A percentile compares a stretch with the other conserved stretches of the same genome.
These are phyloP conservation scores for Nibea albiflora DNA, from an alignment of 2,113 vertebrate species.

Conservation along the genomic window DNA sequence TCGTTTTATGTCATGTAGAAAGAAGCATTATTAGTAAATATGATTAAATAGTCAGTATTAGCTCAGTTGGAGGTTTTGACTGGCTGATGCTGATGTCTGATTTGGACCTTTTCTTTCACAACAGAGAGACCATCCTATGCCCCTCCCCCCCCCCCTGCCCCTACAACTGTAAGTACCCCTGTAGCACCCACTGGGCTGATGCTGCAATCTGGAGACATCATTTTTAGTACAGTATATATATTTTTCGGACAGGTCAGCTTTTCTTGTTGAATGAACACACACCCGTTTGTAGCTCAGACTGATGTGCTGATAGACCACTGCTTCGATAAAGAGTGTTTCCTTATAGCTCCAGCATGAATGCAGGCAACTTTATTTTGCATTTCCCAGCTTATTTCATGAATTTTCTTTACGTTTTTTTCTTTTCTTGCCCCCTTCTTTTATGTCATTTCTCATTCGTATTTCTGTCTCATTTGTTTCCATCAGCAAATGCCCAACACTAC, in stretches of 20 bases:
- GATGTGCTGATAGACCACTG: slow-evolving; percentile 83
- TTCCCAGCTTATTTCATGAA: slow-evolving; percentile 18
- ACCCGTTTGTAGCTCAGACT: background rate
- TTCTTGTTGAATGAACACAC: slow-evolving; percentile 4
- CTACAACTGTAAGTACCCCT: slow-evolving; percentile 82
- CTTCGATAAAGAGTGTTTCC: slow-evolving; percentile 63
- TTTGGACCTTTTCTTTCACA: slow-evolving; percentile 51
- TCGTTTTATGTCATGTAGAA: background rate
- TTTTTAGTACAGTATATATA: no score
- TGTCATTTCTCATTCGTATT: slow-evolving; percentile 97
- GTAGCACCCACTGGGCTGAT: background rate
- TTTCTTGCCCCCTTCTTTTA: slow-evolving; percentile 68
- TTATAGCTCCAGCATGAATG: slow-evolving; percentile 38
- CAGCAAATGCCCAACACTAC: slow-evolving; percentile 99
- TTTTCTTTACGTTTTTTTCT: no score
- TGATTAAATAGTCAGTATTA: background rate
- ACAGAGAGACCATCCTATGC: slow-evolving; percentile 98
- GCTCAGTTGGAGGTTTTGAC: background rate
- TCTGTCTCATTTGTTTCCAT: slow-evolving; percentile 98
- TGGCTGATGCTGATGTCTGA: slow-evolving; percentile 4
- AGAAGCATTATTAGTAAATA: background rate
- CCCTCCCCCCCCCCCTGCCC: slow-evolving; percentile 96
- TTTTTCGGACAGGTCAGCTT: background rate
- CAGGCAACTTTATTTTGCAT: slow-evolving; percentile 53
- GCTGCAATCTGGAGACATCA: no score